Evolutionary conservation across 53 echinoderm and acorn worm genomes (phyloP), one percentile per base, ranked within the genome.

Genomic region (Holothuria leucospilota): DNA sequence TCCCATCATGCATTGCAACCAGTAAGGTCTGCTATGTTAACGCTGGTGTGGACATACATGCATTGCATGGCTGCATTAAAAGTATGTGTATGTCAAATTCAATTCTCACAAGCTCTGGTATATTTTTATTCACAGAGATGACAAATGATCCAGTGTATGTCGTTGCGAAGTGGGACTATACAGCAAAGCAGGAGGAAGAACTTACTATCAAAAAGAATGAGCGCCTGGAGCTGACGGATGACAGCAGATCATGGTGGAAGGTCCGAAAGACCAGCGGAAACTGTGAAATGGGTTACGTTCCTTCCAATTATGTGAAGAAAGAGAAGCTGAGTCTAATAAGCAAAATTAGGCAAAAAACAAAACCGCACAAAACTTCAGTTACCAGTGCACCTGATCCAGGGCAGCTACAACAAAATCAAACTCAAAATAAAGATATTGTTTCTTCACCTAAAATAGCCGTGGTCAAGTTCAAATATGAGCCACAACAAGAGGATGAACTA

Each of bases 161-260:
- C 46, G 92, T 95, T 75, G 99, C 99, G 51, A 95, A 92, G 90
- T 99, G 99, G 99, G 99, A 99, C 81, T 99, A 99, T 81, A 88
- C 90, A n/a, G 95, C 95, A 77, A 95, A 95, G 29, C 99, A 99
- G 70, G 90, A 91, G 2, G 99, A 95, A 84, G 99, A 99, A 83
- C 89, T 98, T 4, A 93, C 92, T 80, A 92, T 99, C 87, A 90
- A 92, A 29, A 93, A 92, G 53, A 99, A 94, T 69, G 99, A 99
- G 67, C 90, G 90, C 14, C 90, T 99, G 53, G 90, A 90, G 6
- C 88, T 99, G 40, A 90, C 94, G 30, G 95, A 95, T 39, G 99
- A 99, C 91, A 88, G 90, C 74, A 86, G 95, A 53, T 95, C 99
- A 11, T 99, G 99, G 99, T 98, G 99, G 99, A 92, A 92, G 77